Conservation (phyloP, 2,113 vertebrate species). For the Scomber scombrus region DNA sequence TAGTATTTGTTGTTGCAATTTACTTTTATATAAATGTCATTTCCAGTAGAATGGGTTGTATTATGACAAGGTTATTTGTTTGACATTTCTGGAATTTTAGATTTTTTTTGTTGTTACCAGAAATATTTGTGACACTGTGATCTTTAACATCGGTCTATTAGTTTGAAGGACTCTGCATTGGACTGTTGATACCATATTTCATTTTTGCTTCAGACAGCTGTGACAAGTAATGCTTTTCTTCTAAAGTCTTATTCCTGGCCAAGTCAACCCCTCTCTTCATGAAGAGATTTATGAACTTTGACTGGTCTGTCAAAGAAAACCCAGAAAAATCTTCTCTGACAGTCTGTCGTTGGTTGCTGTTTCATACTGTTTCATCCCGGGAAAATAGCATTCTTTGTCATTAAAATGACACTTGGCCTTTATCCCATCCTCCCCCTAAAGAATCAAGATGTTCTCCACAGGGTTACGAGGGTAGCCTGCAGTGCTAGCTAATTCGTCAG, state of each 20-base stretch:
- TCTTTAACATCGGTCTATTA: neutral
- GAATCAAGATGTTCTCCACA: slow-evolving; percentile 50
- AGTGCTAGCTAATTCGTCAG: slow-evolving; percentile 54
- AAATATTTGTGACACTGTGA: slow-evolving; percentile 1
- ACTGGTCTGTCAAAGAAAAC: slow-evolving; percentile 50
- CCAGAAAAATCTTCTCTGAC: slow-evolving; percentile 30
- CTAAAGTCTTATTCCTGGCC: slow-evolving; percentile 47
- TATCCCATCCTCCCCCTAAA: slow-evolving; percentile 28
- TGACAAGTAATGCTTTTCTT: slow-evolving; percentile 34
- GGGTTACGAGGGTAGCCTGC: slow-evolving; percentile 34
- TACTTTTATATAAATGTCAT: no score
- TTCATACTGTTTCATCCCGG: neutral
- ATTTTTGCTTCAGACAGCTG: slow-evolving; percentile 9
- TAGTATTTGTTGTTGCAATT: no score
- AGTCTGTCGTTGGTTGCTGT: slow-evolving; percentile 43
- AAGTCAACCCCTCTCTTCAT: slow-evolving; percentile 43
- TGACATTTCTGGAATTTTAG: neutral
- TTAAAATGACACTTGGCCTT: slow-evolving; percentile 46
- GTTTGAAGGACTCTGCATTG: neutral
- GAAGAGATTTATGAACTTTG: slow-evolving; percentile 57
- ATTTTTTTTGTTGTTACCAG: neutral
- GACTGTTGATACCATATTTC: slow-evolving; percentile 21
- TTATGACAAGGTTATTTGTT: neutral
- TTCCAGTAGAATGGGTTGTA: neutral
- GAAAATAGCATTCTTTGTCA: slow-evolving; percentile 17